phyloP scores from a whole-genome alignment of 1,140 invertebrate species.

The Teleogryllus occipitalis region DNA sequence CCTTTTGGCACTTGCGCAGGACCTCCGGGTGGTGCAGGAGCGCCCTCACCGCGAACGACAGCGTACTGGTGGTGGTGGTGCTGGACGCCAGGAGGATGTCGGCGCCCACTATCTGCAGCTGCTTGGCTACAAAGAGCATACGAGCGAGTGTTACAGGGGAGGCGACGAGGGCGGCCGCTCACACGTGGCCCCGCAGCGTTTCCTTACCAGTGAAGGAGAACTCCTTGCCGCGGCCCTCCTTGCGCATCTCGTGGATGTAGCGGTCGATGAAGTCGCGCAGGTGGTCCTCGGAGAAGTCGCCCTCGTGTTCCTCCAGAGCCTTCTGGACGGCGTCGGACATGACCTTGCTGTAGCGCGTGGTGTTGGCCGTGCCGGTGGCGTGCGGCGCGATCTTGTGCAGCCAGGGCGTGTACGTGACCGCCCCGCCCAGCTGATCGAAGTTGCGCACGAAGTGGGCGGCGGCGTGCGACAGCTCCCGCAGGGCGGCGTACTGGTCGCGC shows the following conservation, averaged over 20 bases:
- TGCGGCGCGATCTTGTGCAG: neutral
- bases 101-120: constrained; percentile 53
- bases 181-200: no score
- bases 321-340: neutral
- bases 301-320: neutral
- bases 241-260: neutral
- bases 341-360: neutral
- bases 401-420: neutral
- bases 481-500: neutral
- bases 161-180: no score
- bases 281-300: neutral
- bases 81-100: constrained; percentile 62
- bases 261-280: neutral
- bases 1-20: constrained; percentile 51
- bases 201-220: neutral
- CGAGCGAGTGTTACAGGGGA: no score
- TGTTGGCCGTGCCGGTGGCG: neutral
- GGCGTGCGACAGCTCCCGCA: neutral
- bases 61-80: constrained; percentile 57
- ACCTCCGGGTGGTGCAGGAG: constrained; percentile 55
- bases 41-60: constrained; percentile 51
- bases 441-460: neutral
- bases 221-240: neutral
- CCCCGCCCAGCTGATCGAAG: neutral
- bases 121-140: constrained; percentile 39